Evolutionary conservation across 2,797 vertebrate species (phyloP).

Genomic region (Labroides dimidiatus): DNA sequence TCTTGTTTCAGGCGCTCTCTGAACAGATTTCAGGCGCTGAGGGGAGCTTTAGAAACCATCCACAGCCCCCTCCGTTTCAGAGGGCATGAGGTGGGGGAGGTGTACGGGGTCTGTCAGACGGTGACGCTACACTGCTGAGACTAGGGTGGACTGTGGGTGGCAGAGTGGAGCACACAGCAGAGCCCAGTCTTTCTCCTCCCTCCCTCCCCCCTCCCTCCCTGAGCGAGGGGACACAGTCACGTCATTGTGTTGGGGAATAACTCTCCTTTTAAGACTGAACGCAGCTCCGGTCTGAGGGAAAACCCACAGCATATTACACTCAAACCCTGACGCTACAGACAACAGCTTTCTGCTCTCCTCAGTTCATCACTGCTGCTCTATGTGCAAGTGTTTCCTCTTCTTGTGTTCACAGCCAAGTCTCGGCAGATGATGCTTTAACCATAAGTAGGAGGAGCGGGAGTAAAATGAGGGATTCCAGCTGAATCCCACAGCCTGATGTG

Average conservation of each 20-base stretch:
- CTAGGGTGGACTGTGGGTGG: constrained; percentile 78
- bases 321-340: constrained; percentile 33
- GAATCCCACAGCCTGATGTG: constrained; percentile 55
- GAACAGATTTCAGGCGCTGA: constrained; percentile 47
- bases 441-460: constrained; percentile 57
- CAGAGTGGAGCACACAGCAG: constrained; percentile 71
- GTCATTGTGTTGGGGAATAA: constrained; percentile 77
- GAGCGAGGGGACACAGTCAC: constrained; percentile 74
- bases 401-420: constrained; percentile 52
- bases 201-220: constrained; percentile 58
- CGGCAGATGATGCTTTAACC: constrained; percentile 55
- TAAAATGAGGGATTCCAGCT: constrained; percentile 54
- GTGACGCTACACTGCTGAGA: constrained; percentile 73
- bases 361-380: too few species aligned
- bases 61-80: constrained; percentile 59
- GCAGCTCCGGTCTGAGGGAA: constrained; percentile 70
- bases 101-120: constrained; percentile 71
- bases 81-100: constrained; percentile 73
- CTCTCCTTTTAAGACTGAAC: constrained; percentile 70
- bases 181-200: constrained; percentile 59
- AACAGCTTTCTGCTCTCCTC: constrained; percentile 50
- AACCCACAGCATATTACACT: constrained; percentile 62
- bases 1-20: constrained; percentile 20
- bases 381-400: constrained; percentile 53
- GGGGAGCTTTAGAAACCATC: constrained; percentile 57